Evolutionary conservation across 2,797 vertebrate genomes (phyloP), one percentile per base, ranked within the genome.

Genomic region (Sebastolobus altivelis): DNA sequence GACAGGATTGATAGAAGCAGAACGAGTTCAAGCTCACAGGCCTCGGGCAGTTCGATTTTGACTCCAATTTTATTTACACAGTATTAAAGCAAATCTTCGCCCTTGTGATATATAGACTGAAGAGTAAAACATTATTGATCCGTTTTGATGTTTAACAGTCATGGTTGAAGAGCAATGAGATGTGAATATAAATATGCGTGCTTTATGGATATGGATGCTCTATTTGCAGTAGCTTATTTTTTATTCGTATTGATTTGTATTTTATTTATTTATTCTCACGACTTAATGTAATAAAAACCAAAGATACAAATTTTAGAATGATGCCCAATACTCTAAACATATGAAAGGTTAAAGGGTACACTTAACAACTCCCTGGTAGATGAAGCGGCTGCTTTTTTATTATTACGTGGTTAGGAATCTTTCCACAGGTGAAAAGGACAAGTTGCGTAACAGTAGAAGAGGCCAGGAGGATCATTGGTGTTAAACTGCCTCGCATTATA

Each of bases 401-500:
- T n/a, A 43, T 54, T n/a, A 13, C 14, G 12, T 49, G 25, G n/a
- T 58, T 37, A 52, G 13, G 31, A 70, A 58, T 76, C 33, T 25
- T 13, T 65, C 27, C 5, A 38, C 8, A 10, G 33, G 38, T 56
- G 37, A 69, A 10, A 54, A 37, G 40, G 20, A 49, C 12, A 29
- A 33, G 37, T 79, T 80, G 54, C 0, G 2, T 68, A 66, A 77
- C 54, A 38, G n/a, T 20, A 22, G 52, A 73, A 77, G 76, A 74
- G 70, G 60, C 52, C 25, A 46, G 31, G 3, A 37, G 60, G 31
- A 75, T 29, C 71, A 56, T 5, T 46, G 67, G 6, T 65, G 46
- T 83, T 69, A 75, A 74, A 79, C 65, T 59, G 72, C 60, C 37
- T 77, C 27, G 22, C 73, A 81, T 52, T 79, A 37, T 29, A 43